Percentiles rank a stretch among this genome's conserved stretches.
phyloP scores from a whole-genome alignment of 2,113 vertebrate species.

The Chamaea fasciata region DNA sequence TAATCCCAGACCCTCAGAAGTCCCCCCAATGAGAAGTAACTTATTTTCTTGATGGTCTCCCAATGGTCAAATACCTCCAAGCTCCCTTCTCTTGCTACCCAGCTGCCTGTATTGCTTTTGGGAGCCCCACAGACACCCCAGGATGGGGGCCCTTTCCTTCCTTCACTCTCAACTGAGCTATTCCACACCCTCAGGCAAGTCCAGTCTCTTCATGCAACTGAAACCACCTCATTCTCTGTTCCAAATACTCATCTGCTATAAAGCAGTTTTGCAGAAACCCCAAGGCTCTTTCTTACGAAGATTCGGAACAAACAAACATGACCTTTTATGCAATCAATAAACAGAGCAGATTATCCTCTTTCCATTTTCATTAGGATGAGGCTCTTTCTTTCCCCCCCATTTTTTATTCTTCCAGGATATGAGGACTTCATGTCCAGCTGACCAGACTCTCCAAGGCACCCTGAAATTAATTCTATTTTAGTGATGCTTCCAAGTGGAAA shows the following conservation, averaged over 20 bases:
- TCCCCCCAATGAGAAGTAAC: neutral
- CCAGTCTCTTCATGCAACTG: neutral
- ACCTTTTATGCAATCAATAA: neutral
- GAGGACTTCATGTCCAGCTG: neutral
- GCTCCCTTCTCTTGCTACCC: neutral
- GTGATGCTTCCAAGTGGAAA: neutral
- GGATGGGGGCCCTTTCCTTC: neutral
- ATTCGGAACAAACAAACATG: neutral
- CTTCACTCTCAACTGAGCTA: neutral
- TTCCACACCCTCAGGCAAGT: neutral
- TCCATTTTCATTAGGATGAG: neutral
- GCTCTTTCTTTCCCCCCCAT: rapidly evolving
- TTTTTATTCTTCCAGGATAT: neutral
- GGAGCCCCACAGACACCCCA: neutral
- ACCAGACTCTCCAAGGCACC: neutral
- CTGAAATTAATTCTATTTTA: neutral
- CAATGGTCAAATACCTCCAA: neutral
- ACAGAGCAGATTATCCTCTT: neutral
- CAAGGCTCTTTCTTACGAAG: neutral
- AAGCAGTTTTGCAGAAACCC: neutral
- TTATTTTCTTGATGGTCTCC: neutral
- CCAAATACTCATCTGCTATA: neutral
- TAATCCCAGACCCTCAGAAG: neutral
- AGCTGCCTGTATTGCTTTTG: neutral
- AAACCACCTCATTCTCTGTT: neutral